These are phyloP conservation scores for Pseudopipra pipra DNA, from an alignment of 2,113 vertebrate species.

Conservation along the genomic window DNA sequence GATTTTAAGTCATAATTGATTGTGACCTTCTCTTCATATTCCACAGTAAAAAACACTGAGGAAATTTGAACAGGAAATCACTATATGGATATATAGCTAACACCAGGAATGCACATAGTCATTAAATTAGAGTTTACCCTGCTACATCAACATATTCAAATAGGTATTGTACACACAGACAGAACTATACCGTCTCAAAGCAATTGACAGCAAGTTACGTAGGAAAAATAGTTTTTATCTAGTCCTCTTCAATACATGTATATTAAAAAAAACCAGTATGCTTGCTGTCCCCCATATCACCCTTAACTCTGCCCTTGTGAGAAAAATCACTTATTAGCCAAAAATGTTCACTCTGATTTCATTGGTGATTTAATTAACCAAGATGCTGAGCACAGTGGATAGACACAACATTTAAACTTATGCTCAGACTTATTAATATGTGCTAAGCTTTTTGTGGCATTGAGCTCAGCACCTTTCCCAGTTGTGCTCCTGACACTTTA, in stretches of 20 bases:
- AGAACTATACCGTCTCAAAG: background rate
- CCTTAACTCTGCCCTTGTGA: background rate
- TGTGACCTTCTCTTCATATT: background rate
- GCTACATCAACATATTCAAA: background rate
- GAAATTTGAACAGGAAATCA: background rate
- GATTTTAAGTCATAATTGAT: background rate
- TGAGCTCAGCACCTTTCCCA: background rate
- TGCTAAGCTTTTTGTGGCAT: background rate
- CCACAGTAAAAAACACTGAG: background rate
- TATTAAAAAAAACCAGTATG: background rate
- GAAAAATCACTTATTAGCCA: background rate
- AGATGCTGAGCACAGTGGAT: background rate
- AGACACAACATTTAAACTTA: background rate
- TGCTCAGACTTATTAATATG: background rate
- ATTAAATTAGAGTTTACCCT: background rate
- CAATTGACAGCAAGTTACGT: background rate
- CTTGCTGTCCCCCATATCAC: background rate
- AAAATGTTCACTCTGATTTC: background rate
- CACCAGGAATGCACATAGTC: background rate
- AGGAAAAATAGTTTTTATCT: background rate
- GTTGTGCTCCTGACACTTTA: background rate
- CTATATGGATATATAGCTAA: background rate
- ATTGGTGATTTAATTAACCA: background rate
- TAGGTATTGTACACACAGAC: background rate
- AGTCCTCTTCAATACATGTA: background rate